Base-by-base conservation (phyloP, 2,797 vertebrate species). In the Alosa sapidissima region DNA sequence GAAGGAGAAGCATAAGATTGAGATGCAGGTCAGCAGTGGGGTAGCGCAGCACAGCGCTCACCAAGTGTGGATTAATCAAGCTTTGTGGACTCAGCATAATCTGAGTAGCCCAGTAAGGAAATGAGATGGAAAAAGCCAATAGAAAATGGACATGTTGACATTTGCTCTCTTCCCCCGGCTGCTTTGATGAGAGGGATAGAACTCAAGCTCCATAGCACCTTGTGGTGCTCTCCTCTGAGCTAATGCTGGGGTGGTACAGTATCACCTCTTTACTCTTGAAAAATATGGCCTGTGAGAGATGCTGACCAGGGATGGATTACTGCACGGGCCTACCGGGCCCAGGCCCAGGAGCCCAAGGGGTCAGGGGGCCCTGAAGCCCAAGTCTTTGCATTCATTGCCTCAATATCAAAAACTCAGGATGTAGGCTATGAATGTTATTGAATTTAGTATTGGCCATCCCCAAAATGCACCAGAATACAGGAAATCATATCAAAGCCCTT, bases 51-150 rank as follows among this genome's bases (percentile, higher is more conserved):
- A 4, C 41, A 41, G 41, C 41, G 72, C 81, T 84, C 58, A 52
- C 87, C 86, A 82, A 89, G 89, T 88, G 88, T 88, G 86, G 85
- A 88, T 92, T 90, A 92, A 92, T 93, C 90, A 89, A 81, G 88
- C 87, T 91, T 87, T 88, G 88, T 84, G 60, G 85, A 89, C 88
- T 91, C 89, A 86, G 90, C 91, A 88, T 58, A 88, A 91, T 90
- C 90, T 88, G 58, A 60, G n/a, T n/a, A 83, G 85, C 85, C 72
- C 82, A 49, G 1, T 51, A 83, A 62, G 84, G 82, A 90, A 91
- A 92, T 87, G 65, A 91, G 88, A 90, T 81, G 82, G 72, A 89
- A 89, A 89, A 89, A 91, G 82, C 84, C 78, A 81, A 24, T 19
- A 86, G 87, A 91, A 88, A 92, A 90, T 84, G 84, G 84, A 88